phyloP scores from a whole-genome alignment of 2,113 vertebrate species.

The Mionectes macconnelli region DNA sequence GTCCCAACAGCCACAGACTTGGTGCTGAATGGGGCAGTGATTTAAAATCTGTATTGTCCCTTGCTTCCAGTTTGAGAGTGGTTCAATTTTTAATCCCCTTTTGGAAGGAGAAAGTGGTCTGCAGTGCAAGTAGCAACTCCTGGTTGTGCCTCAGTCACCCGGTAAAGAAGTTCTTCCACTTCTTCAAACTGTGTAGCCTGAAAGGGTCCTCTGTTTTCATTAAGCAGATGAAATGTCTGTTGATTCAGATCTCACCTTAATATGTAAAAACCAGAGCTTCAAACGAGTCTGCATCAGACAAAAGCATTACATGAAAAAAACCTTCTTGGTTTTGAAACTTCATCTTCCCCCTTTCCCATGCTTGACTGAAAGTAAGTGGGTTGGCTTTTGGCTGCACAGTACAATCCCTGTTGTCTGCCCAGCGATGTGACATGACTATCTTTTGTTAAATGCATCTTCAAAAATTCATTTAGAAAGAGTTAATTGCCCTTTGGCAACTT shows the following conservation, averaged over 20 bases:
- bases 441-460: slow-evolving; percentile 43
- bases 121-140: neutral
- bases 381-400: slow-evolving; percentile 36
- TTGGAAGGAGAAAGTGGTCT: neutral
- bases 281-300: neutral
- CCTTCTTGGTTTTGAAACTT: neutral
- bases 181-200: neutral
- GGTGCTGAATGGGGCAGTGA: neutral
- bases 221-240: neutral
- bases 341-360: slow-evolving; percentile 12
- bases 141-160: neutral
- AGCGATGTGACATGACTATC: slow-evolving; percentile 9
- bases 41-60: neutral
- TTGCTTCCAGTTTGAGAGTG: neutral
- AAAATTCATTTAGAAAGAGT: slow-evolving; percentile 61
- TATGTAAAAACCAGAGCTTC: neutral
- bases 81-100: neutral
- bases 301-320: neutral
- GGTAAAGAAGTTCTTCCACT: neutral
- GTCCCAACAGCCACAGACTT: neutral
- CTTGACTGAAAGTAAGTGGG: slow-evolving; percentile 23
- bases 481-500: slow-evolving; percentile 40
- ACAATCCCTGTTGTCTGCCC: slow-evolving; percentile 39
- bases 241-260: neutral
- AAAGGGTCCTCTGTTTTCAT: neutral